Evolutionary conservation across 2,797 vertebrate genomes (phyloP).

Genomic region (Arctocebus calabarensis): DNA sequence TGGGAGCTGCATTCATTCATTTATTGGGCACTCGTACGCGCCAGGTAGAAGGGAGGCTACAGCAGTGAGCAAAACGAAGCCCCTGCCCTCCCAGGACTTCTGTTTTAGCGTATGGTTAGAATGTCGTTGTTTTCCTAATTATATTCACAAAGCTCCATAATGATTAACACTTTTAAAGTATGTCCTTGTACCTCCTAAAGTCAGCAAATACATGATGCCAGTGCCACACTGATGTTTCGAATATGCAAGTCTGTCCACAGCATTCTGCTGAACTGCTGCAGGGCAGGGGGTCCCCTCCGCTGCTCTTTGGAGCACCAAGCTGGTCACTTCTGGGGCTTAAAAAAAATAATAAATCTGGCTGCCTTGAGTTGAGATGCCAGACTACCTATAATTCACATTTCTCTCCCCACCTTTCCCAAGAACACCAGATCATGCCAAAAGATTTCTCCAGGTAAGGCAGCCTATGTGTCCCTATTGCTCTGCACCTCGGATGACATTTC

Average conservation of each 20-base stretch:
- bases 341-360: neutral
- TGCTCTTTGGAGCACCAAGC: neutral
- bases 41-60: neutral
- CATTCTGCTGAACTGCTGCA: neutral
- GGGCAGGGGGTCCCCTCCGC: neutral
- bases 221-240: neutral
- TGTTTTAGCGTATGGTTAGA: neutral
- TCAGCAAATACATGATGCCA: neutral
- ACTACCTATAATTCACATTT: neutral
- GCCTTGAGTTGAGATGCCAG: neutral
- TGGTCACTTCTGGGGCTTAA: neutral
- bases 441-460: neutral
- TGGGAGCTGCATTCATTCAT: neutral
- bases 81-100: neutral
- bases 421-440: neutral
- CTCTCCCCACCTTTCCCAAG: neutral
- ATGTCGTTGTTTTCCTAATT: neutral
- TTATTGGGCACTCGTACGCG: neutral
- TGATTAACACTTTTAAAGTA: neutral
- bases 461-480: neutral
- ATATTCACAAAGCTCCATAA: neutral
- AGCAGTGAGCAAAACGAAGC: neutral
- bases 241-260: neutral
- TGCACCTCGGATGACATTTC: neutral
- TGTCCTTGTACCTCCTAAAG: constrained; percentile 5